These are phyloP conservation scores for Drosophila melanica DNA, from an alignment of 1,140 invertebrate species.

Conservation along the genomic window DNA sequence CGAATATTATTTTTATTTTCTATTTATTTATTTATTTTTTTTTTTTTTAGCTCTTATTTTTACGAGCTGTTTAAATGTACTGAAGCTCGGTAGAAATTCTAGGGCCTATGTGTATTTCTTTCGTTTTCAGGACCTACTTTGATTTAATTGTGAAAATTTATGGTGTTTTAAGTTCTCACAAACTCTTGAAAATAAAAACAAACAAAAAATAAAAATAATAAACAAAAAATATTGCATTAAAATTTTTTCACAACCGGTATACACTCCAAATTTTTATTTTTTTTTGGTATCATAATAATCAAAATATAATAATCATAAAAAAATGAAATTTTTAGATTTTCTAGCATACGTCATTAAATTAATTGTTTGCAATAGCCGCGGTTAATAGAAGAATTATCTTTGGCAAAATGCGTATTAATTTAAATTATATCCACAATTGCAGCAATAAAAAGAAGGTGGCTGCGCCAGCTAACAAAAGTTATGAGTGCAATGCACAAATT, in stretches of 20 bases:
- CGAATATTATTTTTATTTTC: neutral
- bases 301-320: too few relatives aligned
- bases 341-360: neutral
- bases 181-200: too few relatives aligned
- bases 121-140: neutral
- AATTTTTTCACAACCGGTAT: too few relatives aligned
- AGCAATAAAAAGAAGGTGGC: constrained; percentile 33
- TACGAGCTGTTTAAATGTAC: neutral
- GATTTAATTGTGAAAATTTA: neutral
- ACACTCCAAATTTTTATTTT: too few relatives aligned
- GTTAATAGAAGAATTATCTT: constrained; percentile 7
- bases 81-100: neutral
- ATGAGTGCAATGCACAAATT: constrained; percentile 45
- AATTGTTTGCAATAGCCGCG: neutral
- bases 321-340: too few relatives aligned
- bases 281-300: too few relatives aligned
- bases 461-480: constrained; percentile 25
- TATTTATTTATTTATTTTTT: neutral
- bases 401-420: constrained; percentile 27
- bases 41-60: neutral
- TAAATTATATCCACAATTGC: constrained; percentile 35
- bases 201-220: too few relatives aligned
- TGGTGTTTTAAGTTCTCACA: too few relatives aligned
- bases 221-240: too few relatives aligned
- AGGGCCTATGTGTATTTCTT: neutral